These are phyloP conservation scores for Syrphus vitripennis DNA, from an alignment of 2,888 invertebrate species.

Conservation along the genomic window DNA sequence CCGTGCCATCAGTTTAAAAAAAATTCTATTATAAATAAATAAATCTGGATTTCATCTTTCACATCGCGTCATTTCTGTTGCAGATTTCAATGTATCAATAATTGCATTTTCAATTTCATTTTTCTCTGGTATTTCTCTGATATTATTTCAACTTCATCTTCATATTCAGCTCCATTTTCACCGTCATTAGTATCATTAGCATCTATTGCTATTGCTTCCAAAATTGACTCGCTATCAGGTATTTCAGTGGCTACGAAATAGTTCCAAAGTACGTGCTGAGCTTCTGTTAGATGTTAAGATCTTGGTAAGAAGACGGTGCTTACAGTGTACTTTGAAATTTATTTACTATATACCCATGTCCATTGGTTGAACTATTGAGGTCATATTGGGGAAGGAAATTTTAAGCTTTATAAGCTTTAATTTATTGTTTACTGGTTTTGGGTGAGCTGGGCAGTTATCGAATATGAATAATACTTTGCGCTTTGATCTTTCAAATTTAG, in stretches of 20 bases:
- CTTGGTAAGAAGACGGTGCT: background rate
- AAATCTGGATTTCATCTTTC: too few species aligned
- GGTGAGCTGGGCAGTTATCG: constrained; percentile 4
- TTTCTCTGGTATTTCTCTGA: background rate
- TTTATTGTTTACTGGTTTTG: constrained; percentile 5
- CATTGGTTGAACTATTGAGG: constrained; percentile 10
- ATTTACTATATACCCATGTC: constrained; percentile 16
- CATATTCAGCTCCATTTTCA: background rate
- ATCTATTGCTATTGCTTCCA: background rate
- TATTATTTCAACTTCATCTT: too few species aligned
- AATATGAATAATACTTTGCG: background rate
- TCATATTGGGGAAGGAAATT: constrained; percentile 21
- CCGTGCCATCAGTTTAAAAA: too few species aligned
- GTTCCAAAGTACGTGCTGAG: background rate
- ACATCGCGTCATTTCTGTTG: background rate
- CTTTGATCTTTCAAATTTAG: background rate
- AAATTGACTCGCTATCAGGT: background rate
- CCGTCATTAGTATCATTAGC: background rate
- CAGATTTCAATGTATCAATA: background rate
- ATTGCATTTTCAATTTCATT: background rate
- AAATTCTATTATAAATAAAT: too few species aligned
- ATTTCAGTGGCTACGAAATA: constrained; percentile 18
- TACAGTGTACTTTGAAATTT: constrained; percentile 6
- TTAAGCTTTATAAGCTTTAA: constrained; percentile 27
- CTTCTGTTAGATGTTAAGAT: background rate